These are phyloP conservation scores for Leucophora obtusa DNA, from an alignment of 2,888 invertebrate species.

Conservation along the genomic window DNA sequence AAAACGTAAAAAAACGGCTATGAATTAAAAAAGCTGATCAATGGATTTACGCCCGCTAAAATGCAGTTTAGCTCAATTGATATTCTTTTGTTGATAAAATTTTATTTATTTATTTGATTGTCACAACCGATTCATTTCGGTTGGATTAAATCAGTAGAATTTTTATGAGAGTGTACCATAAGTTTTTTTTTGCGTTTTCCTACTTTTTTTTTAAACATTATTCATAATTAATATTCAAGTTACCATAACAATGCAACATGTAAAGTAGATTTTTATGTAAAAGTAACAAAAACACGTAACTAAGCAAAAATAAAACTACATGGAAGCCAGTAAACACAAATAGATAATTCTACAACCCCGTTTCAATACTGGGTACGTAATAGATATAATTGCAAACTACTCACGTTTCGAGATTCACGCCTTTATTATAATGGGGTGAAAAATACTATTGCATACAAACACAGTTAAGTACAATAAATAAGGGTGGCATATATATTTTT, in stretches of 20 bases:
- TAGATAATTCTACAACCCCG: neutral
- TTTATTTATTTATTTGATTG: no score
- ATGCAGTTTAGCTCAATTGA: no score
- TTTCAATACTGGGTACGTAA: neutral
- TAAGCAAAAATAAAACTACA: neutral
- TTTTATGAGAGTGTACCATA: no score
- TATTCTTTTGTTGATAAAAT: no score
- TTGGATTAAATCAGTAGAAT: no score
- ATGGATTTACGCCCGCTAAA: no score
- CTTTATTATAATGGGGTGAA: constrained; percentile 51
- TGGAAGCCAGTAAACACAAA: neutral
- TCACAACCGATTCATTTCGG: no score
- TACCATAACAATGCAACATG: constrained; percentile 40
- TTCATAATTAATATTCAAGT: constrained; percentile 30
- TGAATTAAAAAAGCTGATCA: no score
- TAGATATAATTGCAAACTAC: constrained; percentile 49
- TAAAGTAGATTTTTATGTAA: constrained; percentile 38
- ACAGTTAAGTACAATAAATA: neutral
- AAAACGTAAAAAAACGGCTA: no score
- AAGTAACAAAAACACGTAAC: constrained; percentile 8
- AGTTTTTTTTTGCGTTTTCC: no score
- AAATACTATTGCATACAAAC: constrained; percentile 9
- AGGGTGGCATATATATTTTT: no score
- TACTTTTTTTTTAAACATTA: constrained; percentile 6
- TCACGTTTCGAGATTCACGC: constrained; percentile 53